Conservation (phyloP, 2,888 invertebrate species). For the Cyclophora punctaria region DNA sequence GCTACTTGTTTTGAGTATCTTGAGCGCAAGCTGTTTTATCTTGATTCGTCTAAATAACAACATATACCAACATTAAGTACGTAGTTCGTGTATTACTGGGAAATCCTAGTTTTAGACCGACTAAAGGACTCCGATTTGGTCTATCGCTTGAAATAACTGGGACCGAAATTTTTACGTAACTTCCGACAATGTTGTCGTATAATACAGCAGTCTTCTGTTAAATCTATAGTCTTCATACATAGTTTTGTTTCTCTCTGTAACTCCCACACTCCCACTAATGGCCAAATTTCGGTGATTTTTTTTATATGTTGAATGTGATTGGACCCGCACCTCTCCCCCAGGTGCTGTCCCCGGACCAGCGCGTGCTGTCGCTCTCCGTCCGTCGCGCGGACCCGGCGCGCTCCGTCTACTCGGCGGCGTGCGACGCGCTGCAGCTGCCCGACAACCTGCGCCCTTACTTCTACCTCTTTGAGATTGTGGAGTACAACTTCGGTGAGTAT, state of each 20-base stretch:
- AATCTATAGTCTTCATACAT: neutral
- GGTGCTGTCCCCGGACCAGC: conserved; percentile 90
- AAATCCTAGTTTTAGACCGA: too few species aligned
- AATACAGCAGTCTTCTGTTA: too few species aligned
- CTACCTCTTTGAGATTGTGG: conserved; percentile 97
- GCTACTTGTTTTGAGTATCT: too few species aligned
- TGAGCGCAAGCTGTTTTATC: too few species aligned
- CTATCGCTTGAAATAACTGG: too few species aligned
- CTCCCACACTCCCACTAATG: neutral
- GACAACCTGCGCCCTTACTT: conserved; percentile 91
- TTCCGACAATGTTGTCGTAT: too few species aligned
- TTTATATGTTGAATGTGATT: neutral
- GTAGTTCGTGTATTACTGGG: too few species aligned
- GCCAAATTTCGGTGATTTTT: neutral
- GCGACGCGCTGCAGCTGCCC: conserved; percentile 87
- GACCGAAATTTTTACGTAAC: too few species aligned
- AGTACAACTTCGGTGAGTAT: conserved; percentile 93
- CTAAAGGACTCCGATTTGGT: too few species aligned
- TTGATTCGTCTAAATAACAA: too few species aligned
- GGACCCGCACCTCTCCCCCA: neutral
- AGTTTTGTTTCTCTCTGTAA: neutral
- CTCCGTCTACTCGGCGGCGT: conserved; percentile 91
- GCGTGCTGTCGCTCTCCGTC: conserved; percentile 90
- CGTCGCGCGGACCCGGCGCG: conserved; percentile 92
- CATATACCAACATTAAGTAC: too few species aligned